phyloP scores from a whole-genome alignment of 2,888 invertebrate species.

The Orthosia incerta region DNA sequence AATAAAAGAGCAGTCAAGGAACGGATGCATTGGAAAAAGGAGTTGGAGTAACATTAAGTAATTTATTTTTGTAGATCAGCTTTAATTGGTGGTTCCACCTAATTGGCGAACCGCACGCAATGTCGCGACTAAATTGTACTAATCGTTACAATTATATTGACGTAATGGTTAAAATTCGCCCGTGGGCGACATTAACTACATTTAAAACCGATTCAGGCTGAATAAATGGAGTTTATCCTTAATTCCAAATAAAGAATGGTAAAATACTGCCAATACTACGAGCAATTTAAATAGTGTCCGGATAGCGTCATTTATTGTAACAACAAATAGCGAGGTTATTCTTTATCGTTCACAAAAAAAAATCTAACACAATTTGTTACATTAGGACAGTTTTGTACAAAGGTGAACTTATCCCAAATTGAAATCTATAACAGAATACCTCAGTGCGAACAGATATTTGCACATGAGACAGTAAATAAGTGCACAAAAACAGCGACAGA shows the following conservation, averaged over 20 bases:
- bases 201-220: constrained; percentile 79
- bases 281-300: constrained; percentile 34
- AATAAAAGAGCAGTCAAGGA: constrained; percentile 48
- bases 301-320: constrained; percentile 13
- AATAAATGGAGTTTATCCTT: constrained; percentile 69
- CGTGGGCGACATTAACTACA: constrained; percentile 84
- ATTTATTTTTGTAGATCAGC: constrained; percentile 76
- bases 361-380: background rate
- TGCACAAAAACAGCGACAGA: too few species aligned
- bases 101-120: constrained; percentile 83
- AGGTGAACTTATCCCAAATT: background rate
- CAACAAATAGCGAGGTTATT: constrained; percentile 10
- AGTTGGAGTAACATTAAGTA: constrained; percentile 59
- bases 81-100: constrained; percentile 79
- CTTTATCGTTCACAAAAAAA: background rate
- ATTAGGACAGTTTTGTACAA: background rate
- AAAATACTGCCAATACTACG: constrained; percentile 44
- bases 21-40: constrained; percentile 48
- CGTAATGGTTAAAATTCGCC: constrained; percentile 79
- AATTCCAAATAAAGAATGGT: constrained; percentile 62
- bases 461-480: background rate
- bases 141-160: constrained; percentile 80
- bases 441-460: background rate
- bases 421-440: background rate
- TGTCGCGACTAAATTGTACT: constrained; percentile 82